A percentile compares a stretch with the other conserved stretches of the same genome.
Evolutionary conservation across 1,140 invertebrate species (phyloP).

Genomic region (Camponotus pennsylvanicus): DNA sequence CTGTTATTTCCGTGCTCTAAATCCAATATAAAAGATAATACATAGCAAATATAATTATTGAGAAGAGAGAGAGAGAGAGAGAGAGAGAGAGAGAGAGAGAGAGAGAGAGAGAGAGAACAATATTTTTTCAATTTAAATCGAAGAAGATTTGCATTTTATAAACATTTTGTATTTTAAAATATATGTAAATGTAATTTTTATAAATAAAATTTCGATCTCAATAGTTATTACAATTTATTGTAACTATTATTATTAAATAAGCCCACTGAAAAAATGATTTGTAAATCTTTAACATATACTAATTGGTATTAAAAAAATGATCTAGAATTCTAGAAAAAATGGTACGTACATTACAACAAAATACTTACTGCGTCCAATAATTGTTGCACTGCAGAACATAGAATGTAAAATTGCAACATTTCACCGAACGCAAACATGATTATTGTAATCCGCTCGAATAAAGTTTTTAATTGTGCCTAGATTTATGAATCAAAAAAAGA

Average conservation of each 20-base stretch:
- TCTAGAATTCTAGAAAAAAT: not conserved
- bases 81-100: too few relatives aligned
- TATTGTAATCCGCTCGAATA: constrained; percentile 21
- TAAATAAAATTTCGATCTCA: not conserved
- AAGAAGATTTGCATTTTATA: not conserved
- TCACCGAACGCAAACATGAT: constrained; percentile 28
- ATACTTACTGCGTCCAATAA: constrained; percentile 69
- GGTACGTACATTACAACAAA: not conserved
- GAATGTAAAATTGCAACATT: constrained; percentile 66
- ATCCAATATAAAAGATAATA: not conserved
- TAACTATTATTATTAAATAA: not conserved
- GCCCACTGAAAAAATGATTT: not conserved
- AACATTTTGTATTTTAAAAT: not conserved
- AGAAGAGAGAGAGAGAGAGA: too few relatives aligned
- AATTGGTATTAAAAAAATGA: not conserved
- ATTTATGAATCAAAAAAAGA: not conserved
- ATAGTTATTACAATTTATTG: not conserved
- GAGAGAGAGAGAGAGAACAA: too few relatives aligned
- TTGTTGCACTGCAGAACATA: constrained; percentile 67
- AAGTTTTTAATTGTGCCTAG: not conserved
- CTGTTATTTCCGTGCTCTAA: constrained; percentile 65
- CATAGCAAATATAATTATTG: not conserved
- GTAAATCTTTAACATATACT: not conserved
- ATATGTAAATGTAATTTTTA: not conserved
- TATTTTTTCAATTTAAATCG: too few relatives aligned